Base-by-base conservation (phyloP, 2,888 invertebrate species). In the Charanyca ferruginea region DNA sequence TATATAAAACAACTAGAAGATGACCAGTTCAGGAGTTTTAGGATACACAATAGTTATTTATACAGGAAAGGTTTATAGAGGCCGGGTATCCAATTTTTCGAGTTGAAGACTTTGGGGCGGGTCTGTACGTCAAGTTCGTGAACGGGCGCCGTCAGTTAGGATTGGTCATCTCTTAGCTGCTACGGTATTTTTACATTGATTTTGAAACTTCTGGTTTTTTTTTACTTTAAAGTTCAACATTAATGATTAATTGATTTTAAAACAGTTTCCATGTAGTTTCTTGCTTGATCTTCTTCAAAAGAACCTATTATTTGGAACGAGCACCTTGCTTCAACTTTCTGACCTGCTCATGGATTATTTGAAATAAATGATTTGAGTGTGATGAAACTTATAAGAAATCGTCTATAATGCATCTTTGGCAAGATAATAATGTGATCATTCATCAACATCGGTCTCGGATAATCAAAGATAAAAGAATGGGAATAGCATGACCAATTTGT, bases 1-100 rank as follows among this genome's bases (percentile, higher is more conserved):
- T 52, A 77, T 77, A 77, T 77, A 77, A 64, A 70, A 65, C 47
- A 73, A 73, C 42, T 70, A 52, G 60, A 4, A 55, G 59, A 59
- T 58, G 69, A 66, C 58, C n/a, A 68, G 48, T 35, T 58, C 48
- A 69, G 58, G 8, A 68, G 48, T 35, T 1, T 16, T 44, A 42
- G 49, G 60, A 25, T 48, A 11, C 7, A 1, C 3, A 49, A 59
- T 70, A 42, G 48, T 70, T 70, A 59, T 71, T 23, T 45, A 16
- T 20, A 35, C 7, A 20, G 51, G 9, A 38, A 38, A 61, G 51
- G 67, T 60, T 42, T 49, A 60, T 20, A 38, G 42, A 44, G 13
- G 3, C 16, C 9, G 23, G 11, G 7, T 23, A 32, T 23, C 5
- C 9, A 49, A 20, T 20, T 11, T 35, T 49, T 28, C 16, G 11